A percentile compares a stretch with the other conserved stretches of the same genome.
Evolutionary conservation across 1,140 invertebrate genomes (phyloP).

Genomic region (Apolygus lucorum): DNA sequence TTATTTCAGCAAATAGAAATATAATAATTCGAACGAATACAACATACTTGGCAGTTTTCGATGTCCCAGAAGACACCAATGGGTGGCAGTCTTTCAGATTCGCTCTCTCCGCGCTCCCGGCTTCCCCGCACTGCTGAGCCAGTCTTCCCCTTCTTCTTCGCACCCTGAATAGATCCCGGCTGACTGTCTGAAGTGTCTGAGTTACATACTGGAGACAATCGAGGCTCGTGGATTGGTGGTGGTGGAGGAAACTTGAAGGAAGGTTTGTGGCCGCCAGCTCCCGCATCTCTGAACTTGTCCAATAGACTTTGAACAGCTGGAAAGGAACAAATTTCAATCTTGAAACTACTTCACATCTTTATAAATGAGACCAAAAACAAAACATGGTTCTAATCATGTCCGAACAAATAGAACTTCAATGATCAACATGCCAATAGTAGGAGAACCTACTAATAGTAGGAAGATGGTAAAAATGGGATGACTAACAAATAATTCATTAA

Average conservation of each 20-base stretch:
- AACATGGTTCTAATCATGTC: no score
- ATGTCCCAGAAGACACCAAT: constrained; percentile 92
- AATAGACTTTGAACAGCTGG: constrained; percentile 2
- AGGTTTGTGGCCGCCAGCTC: background rate
- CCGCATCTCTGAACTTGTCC: background rate
- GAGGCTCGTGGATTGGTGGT: background rate
- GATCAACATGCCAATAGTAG: no score
- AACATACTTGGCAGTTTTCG: constrained; percentile 60
- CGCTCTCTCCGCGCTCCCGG: background rate
- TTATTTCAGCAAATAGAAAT: no score
- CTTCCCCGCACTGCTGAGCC: background rate
- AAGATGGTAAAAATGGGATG: no score
- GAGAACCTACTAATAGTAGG: no score
- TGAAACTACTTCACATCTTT: no score
- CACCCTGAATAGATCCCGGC: background rate
- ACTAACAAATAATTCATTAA: no score
- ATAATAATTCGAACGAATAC: no score
- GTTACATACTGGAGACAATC: background rate
- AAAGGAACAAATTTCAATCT: no score
- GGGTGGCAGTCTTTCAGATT: constrained; percentile 44
- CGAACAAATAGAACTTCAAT: no score
- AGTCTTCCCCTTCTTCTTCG: background rate
- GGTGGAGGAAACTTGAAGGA: constrained; percentile 6
- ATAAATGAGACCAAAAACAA: no score
- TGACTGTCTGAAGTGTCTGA: constrained; percentile 7